A percentile compares a stretch with the other conserved stretches of the same genome.
These are phyloP conservation scores for Sander lucioperca DNA, from an alignment of 2,113 vertebrate species.

Conservation along the genomic window DNA sequence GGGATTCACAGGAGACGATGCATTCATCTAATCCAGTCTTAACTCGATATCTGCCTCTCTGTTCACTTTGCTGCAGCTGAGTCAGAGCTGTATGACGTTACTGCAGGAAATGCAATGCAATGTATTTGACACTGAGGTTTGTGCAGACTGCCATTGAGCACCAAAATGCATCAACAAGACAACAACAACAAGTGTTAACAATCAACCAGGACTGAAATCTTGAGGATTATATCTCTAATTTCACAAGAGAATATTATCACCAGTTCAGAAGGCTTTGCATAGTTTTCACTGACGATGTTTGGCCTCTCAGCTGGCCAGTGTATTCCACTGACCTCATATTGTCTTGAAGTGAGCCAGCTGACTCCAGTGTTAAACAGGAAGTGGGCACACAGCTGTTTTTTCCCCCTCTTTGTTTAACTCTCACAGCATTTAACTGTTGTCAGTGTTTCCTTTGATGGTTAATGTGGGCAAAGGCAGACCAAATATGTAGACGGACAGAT, in stretches of 20 bases:
- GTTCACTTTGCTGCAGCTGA: neutral
- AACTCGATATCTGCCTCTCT: neutral
- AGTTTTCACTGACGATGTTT: neutral
- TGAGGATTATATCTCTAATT: neutral
- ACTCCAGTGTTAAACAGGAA: slow-evolving; percentile 53
- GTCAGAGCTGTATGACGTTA: neutral
- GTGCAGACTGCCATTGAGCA: no score
- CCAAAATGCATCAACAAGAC: no score
- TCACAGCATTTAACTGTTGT: slow-evolving; percentile 2
- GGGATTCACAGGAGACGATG: no score
- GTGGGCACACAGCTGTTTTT: slow-evolving; percentile 20
- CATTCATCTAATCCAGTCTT: neutral
- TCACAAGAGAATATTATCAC: neutral
- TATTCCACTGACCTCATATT: slow-evolving; percentile 23
- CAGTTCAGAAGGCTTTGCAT: neutral
- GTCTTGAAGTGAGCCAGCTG: slow-evolving; percentile 8
- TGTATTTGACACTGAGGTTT: neutral
- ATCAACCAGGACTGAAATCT: neutral
- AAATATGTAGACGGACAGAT: slow-evolving; percentile 1
- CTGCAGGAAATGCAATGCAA: neutral
- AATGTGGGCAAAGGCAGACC: neutral
- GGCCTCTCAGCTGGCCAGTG: neutral
- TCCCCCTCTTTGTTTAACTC: slow-evolving; percentile 39
- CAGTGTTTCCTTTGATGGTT: slow-evolving; percentile 42
- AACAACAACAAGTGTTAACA: neutral